Base-by-base conservation (phyloP, 1,140 invertebrate genomes). In the Hydropsyche tenuis region DNA sequence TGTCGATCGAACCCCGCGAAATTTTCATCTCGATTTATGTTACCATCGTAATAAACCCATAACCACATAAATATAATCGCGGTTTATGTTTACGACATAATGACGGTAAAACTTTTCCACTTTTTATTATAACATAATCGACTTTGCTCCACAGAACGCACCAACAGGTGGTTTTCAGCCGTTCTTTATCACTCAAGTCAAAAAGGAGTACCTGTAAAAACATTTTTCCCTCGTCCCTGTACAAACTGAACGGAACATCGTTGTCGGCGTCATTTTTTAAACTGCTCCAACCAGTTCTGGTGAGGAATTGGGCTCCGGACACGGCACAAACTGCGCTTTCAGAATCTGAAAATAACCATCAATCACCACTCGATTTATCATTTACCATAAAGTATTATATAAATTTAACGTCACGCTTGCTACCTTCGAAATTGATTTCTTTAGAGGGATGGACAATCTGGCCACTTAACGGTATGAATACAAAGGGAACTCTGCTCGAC, bases 381-480 rank as follows among this genome's bases (percentile, higher is more conserved):
- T 37, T 37, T 37, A 37, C 3, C 3, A 9, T 37, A 37, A 37
- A 37, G n/a, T n/a, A n/a, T n/a, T n/a, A n/a, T n/a, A 37, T 37
- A 37, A 37, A 37, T 37, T 37, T 37, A 37, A 37, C n/a, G n/a
- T 53, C 14, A 53, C 5, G 16, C 22, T 11, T 23, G 84, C 87
- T 84, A 95, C 93, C 93, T 82, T 90, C 86, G 81, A 95, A 92
- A 77, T 88, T 88, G 77, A 96, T 94, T 85, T 94, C 92, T 76
- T 93, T 92, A 69, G 92, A 91, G 0, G 94, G 93, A 85, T 95
- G 90, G 76, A 95, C 90, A 76, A 95, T 93, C 82, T 95, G 93
- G 43, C 92, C 93, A 76, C 90, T 91, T 37, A 93, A 85, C 0
- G 94, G 93, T 62, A 95, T 82, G 80, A 93, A 94, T 6, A 95